Evolutionary conservation across 2,888 invertebrate genomes (phyloP), one percentile per base, ranked within the genome.

Genomic region (Rhamphomyia laevipes): DNA sequence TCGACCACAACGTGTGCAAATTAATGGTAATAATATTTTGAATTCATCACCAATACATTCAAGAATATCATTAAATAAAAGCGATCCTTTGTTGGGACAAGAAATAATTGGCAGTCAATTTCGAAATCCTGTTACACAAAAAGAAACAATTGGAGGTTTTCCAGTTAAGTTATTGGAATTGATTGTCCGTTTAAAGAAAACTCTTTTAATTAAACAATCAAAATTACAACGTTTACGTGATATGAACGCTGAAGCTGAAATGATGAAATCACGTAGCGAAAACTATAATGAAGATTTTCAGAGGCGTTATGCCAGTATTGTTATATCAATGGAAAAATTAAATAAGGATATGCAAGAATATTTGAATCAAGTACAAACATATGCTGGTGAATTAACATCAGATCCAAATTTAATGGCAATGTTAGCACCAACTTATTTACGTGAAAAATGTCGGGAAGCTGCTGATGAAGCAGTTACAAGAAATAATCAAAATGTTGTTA

Each of bases 221-320:
- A 88, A 88, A 73, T 81, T 95, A 11, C 78, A 81, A 58, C 78
- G 81, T 50, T 71, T 96, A 45, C 84, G 82, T 63, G 84, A 86
- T 51, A 86, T 92, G 81, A 96, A 96, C 63, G 78, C 85, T 51
- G 87, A 91, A 67, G 93, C 91, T 1, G 95, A 96, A 64, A 84
- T 86, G 68, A 78, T 82, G 65, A 81, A 83, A 50, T 16, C 40
- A 35, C 12, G 48, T 47, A 9, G 49, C 43, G 44, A 38, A 47
- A 1, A 54, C 27, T 50, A 59, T 60, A 80, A 86, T 5, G 82
- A 86, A 53, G 93, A 94, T 63, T 96, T 94, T 67, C 90, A 94
- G 67, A 80, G 86, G 58, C 83, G 84, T 61, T 96, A 96, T 73
- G 95, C 95, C 13, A 79, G 82, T 54, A 77, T 81, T 57, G 82